Conservation (phyloP, 1,140 invertebrate species). For the Mya arenaria region DNA sequence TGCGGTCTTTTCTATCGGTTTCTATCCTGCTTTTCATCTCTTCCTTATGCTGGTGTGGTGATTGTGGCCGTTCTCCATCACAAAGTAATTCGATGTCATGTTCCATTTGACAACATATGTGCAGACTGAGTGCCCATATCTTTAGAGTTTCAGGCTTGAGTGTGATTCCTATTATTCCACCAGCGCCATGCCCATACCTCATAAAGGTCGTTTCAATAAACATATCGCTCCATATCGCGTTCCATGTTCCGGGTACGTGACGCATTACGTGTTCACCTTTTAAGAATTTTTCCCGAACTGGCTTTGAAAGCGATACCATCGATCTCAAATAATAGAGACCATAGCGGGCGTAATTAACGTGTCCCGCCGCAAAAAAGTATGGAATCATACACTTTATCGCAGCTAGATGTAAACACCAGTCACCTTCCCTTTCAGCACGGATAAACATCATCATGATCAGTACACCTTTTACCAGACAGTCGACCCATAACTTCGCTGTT, state of each 20-base stretch:
- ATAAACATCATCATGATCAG: slow-evolving; percentile 1
- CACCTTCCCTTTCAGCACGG: not conserved
- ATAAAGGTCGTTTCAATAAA: slow-evolving; percentile 57
- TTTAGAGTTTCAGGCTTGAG: slow-evolving; percentile 28
- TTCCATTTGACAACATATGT: too few species aligned
- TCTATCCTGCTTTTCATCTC: too few species aligned
- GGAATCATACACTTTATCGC: not conserved
- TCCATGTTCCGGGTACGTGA: slow-evolving; percentile 30
- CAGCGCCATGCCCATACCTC: slow-evolving; percentile 50
- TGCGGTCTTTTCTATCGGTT: too few species aligned
- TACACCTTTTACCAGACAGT: not conserved
- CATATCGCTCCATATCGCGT: slow-evolving; percentile 42
- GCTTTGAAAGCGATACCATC: not conserved
- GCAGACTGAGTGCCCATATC: slow-evolving; percentile 35
- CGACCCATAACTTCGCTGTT: slow-evolving; percentile 64
- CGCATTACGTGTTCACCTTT: slow-evolving; percentile 44
- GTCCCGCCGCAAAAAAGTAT: slow-evolving; percentile 11
- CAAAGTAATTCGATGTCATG: too few species aligned
- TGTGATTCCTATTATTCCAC: slow-evolving; percentile 48
- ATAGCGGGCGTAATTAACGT: slow-evolving; percentile 1
- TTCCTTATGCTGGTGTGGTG: too few species aligned
- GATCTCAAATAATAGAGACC: not conserved
- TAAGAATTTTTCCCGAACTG: not conserved
- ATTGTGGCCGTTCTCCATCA: too few species aligned
- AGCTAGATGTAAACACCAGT: not conserved